These are phyloP conservation scores for Melitaea athalia DNA, from an alignment of 2,888 invertebrate genomes.

Conservation along the genomic window DNA sequence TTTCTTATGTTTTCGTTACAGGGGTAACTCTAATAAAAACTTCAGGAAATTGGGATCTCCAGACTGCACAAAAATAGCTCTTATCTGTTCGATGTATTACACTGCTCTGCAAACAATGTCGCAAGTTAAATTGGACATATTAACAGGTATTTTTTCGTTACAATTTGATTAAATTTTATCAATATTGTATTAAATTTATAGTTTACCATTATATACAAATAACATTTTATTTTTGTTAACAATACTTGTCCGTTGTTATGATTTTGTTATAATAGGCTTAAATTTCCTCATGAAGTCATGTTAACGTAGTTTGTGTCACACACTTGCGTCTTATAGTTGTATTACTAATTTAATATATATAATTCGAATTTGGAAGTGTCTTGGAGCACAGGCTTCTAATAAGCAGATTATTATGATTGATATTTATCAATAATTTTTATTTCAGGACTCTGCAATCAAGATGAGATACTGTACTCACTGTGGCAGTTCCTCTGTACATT, in stretches of 20 bases:
- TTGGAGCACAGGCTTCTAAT: neutral
- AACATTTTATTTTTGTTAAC: too few species aligned
- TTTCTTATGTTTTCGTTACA: conserved; percentile 52
- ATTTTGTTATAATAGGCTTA: too few species aligned
- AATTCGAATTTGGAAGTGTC: too few species aligned
- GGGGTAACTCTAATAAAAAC: conserved; percentile 84
- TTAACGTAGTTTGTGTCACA: too few species aligned
- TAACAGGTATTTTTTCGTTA: conserved; percentile 85
- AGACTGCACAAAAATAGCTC: conserved; percentile 90
- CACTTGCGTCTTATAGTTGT: too few species aligned
- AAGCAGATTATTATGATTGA: neutral
- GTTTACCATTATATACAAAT: too few species aligned
- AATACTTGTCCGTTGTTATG: too few species aligned
- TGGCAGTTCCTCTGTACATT: conserved; percentile 95
- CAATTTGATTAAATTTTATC: neutral
- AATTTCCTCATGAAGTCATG: too few species aligned
- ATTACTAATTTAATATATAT: too few species aligned
- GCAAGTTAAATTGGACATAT: conserved; percentile 94
- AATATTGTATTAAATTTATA: neutral
- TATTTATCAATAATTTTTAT: neutral
- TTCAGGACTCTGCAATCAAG: conserved; percentile 95
- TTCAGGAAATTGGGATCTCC: conserved; percentile 90
- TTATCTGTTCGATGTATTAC: conserved; percentile 96
- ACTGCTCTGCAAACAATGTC: conserved; percentile 94
- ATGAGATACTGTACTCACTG: conserved; percentile 92